phyloP scores from a whole-genome alignment of 2,113 vertebrate species.

The Mirounga angustirostris region DNA sequence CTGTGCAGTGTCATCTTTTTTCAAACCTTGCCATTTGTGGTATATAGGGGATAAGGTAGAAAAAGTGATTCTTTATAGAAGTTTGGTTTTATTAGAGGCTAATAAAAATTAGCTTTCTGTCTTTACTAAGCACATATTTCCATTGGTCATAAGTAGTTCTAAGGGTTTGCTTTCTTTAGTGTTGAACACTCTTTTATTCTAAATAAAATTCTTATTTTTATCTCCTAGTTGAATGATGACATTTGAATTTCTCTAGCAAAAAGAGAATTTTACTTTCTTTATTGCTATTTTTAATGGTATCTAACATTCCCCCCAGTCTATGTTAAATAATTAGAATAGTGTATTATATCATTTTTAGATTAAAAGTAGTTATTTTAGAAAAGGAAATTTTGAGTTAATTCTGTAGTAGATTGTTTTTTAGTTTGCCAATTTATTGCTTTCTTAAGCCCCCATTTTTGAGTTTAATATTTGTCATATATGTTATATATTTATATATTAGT shows the following conservation, averaged over 20 bases:
- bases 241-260: slow-evolving; percentile 41
- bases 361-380: slow-evolving; percentile 42
- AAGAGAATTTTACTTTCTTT: slow-evolving; percentile 24
- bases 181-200: slow-evolving; percentile 13
- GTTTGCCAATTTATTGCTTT: background rate
- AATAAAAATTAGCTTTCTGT: slow-evolving; percentile 33
- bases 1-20: slow-evolving; percentile 28
- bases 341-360: background rate
- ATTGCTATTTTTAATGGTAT: slow-evolving; percentile 1
- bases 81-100: background rate
- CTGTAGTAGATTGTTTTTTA: background rate
- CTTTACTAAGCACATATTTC: slow-evolving; percentile 11
- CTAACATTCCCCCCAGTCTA: background rate
- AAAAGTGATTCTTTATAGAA: background rate
- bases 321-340: background rate
- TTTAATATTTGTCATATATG: background rate
- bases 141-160: background rate
- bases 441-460: background rate
- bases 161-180: background rate
- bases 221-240: background rate
- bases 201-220: slow-evolving; percentile 59
- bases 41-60: background rate
- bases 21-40: background rate
- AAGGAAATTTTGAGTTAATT: slow-evolving; percentile 17
- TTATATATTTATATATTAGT: background rate